Base-by-base conservation (phyloP, 2,797 vertebrate genomes). In the Scyliorhinus canicula region DNA sequence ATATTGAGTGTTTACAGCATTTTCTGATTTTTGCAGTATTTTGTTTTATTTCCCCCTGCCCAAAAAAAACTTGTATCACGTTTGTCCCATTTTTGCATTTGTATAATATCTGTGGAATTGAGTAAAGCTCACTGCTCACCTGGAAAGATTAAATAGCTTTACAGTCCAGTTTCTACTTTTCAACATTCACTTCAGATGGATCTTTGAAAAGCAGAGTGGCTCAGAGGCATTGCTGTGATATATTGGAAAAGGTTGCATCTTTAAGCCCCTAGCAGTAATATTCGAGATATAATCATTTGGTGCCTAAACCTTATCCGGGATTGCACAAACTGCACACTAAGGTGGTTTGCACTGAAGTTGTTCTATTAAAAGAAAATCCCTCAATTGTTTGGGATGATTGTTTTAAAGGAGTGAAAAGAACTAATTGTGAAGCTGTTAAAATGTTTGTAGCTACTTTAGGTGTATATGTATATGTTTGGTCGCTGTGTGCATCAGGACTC, bases 401-500 rank as follows among this genome's bases (percentile, higher is more conserved):
- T 94, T 52, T 94, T 74, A 74, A 71, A 50, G 9, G 40, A 50
- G 31, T 44, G n/a, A 93, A 31, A 31, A 93, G 65, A 94, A 21
- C 24, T 31, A 94, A 50, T 50, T 94, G 93, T 94, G 74, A 94
- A 74, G 67, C 67, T 94, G 71, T 94, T 74, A 94, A n/a, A 94
- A 69, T 74, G 47, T 94, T 52, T 93, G 65, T 94, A 52, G 93
- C 67, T 69, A 94, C 67, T 94, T 9, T 94, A 55, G 65, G 47
- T 52, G 31, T 71, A 24, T 94, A 94, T 94, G 93, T 74, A 94
- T 94, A 94, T 74, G 65, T 94, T 93, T 74, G 93, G 67, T 94
- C 67, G 71, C 65, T 69, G 91, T 93, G 63, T 31, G 67, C 93
- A 95, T 96, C 96, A 95, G 95, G 96, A 95, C 96, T 95, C 96